Percentiles rank a stretch among this genome's conserved stretches.
Evolutionary conservation across 1,140 invertebrate genomes (phyloP).

Genomic region (Trichonephila clavipes): DNA sequence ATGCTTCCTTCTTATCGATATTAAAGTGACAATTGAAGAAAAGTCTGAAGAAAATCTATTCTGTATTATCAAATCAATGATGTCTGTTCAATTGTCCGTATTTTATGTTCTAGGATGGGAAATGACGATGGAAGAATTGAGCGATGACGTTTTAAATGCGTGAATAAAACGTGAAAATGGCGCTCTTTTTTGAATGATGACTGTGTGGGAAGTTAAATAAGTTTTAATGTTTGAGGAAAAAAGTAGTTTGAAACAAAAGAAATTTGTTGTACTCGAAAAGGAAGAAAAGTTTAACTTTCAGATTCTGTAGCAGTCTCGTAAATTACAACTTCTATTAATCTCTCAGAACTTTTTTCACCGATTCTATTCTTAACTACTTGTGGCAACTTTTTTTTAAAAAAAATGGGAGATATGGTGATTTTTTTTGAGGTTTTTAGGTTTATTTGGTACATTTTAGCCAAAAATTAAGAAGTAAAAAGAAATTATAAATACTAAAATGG

Average conservation of each 20-base stretch:
- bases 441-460: no score
- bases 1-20: neutral
- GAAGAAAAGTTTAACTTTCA: neutral
- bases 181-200: neutral
- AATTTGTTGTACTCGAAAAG: neutral
- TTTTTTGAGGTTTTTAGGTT: no score
- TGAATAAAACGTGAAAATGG: neutral
- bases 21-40: slow-evolving; percentile 28
- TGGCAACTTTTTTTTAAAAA: no score
- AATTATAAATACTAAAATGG: no score
- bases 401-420: no score
- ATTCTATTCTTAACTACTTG: no score
- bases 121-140: neutral
- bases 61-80: slow-evolving; percentile 35
- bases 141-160: neutral
- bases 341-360: no score
- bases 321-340: no score
- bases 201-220: neutral
- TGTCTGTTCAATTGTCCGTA: neutral
- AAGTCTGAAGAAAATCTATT: slow-evolving; percentile 23
- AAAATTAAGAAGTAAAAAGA: no score
- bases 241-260: neutral
- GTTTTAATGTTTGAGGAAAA: neutral
- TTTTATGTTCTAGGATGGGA: neutral
- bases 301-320: no score